Base-by-base conservation (phyloP, 2,797 vertebrate genomes). In the Diplodus puntazzo region DNA sequence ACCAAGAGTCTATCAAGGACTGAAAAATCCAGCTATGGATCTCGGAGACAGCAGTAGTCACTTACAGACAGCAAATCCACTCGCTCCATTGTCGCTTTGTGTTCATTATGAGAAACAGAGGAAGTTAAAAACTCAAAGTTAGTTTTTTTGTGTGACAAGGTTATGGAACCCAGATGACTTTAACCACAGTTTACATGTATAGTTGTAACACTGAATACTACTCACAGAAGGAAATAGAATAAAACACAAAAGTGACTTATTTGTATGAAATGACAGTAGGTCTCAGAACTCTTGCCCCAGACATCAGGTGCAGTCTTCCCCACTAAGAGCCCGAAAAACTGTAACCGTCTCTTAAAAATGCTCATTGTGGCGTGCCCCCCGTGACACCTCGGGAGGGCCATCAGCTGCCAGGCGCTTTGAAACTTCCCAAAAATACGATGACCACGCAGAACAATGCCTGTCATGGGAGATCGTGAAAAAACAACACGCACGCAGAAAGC, bases 231-330 rank as follows among this genome's bases (percentile, higher is more conserved):
- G 2, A 18, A 54, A 63, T 1, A 49, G 2, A 48, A 34, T 21
- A 27, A 2, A 21, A 69, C 20, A 39, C 30, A 72, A 67, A 69
- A 10, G 8, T 30, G 42, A 39, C 27, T 6, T 3, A 43, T 23
- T 46, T 52, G 21, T 54, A 57, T 63, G 45, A 21, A 43, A 60
- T 71, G 17, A 34, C 21, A 27, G n/a, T 30, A n/a, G n/a, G 64
- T 53, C 42, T 72, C 48, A 69, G n/a, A 65, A 80, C 62, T 55
- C 42, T 18, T 70, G 73, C 25, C 62, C 25, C 42, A 65, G 91
- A 89, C 87, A 91, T 89, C 92, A 94, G 92, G 89, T 94, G 92
- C 84, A 86, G 52, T 65, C 52, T 77, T 27, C 61, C 74, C 73
- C 77, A 80, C 72, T 74, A 80, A 68, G 65, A 82, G 72, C 43